Percentiles rank a stretch among this genome's conserved stretches.
phyloP scores from a whole-genome alignment of 2,888 invertebrate genomes.

The Mesochorus sp. region DNA sequence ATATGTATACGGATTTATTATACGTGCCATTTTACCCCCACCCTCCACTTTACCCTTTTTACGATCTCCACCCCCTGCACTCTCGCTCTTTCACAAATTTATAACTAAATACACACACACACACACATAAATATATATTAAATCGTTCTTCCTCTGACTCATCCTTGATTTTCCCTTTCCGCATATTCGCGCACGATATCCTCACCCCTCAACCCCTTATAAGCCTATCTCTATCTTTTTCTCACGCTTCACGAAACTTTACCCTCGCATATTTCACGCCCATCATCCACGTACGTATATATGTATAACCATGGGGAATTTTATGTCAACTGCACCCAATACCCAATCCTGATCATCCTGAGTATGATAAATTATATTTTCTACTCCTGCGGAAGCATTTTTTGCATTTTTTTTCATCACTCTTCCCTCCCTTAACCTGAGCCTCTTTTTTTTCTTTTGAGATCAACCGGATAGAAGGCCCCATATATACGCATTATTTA shows the following conservation, averaged over 20 bases:
- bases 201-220: neutral
- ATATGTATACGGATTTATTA: no score
- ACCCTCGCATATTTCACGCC: slow-evolving; percentile 49
- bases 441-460: neutral
- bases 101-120: neutral
- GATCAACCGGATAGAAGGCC: neutral
- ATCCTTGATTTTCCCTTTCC: neutral
- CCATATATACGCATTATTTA: neutral
- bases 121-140: neutral
- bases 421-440: neutral
- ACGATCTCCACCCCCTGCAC: no score
- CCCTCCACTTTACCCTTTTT: no score
- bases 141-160: slow-evolving; percentile 20
- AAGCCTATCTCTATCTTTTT: slow-evolving; percentile 9
- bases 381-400: neutral
- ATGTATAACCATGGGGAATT: slow-evolving; percentile 10
- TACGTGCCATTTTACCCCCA: no score
- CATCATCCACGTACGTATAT: slow-evolving; percentile 13
- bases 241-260: slow-evolving; percentile 30
- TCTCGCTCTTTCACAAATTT: no score
- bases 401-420: neutral
- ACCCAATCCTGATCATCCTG: neutral
- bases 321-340: neutral
- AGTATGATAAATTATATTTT: neutral
- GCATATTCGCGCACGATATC: neutral